Evolutionary conservation across 92 coral and sea anemone genomes (phyloP).

Genomic region (Palythoa grandiflora): DNA sequence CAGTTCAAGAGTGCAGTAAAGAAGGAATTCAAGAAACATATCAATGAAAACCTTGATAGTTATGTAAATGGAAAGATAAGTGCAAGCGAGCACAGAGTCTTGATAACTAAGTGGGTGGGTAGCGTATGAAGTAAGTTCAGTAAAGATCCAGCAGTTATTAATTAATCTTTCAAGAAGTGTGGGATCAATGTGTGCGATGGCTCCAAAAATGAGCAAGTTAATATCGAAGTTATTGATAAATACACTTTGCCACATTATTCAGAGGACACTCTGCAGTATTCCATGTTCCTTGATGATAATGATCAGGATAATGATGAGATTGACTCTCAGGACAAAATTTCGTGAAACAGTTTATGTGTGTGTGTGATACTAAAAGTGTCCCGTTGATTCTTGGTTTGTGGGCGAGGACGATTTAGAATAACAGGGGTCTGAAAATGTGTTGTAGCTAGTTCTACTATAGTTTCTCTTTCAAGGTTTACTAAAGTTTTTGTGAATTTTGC

Average conservation of each 20-base stretch:
- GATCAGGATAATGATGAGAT: background rate
- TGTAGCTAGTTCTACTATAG: background rate
- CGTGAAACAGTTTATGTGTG: background rate
- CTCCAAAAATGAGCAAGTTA: too few species aligned
- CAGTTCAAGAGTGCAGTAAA: slow-evolving; percentile 25
- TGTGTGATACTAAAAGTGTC: background rate
- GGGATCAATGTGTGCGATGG: too few species aligned
- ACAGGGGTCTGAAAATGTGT: background rate
- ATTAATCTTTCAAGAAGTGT: too few species aligned
- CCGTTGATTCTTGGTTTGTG: background rate
- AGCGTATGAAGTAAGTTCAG: slow-evolving; percentile 13
- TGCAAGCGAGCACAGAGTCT: slow-evolving; percentile 14
- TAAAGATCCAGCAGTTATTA: too few species aligned
- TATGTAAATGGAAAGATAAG: slow-evolving; percentile 15
- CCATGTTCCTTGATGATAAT: too few species aligned
- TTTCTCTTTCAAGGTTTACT: background rate
- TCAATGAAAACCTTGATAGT: slow-evolving; percentile 29
- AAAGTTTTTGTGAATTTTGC: background rate
- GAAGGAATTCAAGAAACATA: slow-evolving; percentile 23
- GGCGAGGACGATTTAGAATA: too few species aligned
- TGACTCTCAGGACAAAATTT: background rate
- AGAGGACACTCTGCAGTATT: too few species aligned
- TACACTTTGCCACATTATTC: too few species aligned
- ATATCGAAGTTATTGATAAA: too few species aligned
- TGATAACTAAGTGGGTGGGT: slow-evolving; percentile 24